These are phyloP conservation scores for Rallus limicola DNA, from an alignment of 2,113 vertebrate species.

Conservation along the genomic window DNA sequence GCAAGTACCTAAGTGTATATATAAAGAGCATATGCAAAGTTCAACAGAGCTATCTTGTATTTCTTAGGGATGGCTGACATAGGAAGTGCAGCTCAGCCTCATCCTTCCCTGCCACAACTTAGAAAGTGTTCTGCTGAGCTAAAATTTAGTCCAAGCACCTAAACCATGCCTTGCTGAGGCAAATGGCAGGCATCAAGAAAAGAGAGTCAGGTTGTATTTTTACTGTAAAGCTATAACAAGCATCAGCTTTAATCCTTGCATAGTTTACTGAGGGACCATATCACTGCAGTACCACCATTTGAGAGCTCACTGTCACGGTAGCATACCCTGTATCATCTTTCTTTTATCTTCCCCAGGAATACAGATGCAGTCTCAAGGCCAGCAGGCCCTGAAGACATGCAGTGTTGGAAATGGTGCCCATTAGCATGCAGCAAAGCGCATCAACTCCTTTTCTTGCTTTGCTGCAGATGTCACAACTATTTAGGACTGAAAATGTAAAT, in stretches of 20 bases:
- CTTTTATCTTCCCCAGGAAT: not conserved
- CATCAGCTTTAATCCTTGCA: not conserved
- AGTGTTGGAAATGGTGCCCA: constrained; percentile 14
- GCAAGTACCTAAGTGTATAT: not conserved
- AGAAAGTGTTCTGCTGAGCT: not conserved
- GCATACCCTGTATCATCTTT: not conserved
- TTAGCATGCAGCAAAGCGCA: constrained; percentile 25
- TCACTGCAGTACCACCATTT: not conserved
- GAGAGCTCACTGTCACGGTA: not conserved
- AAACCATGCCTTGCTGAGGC: not conserved
- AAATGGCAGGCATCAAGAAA: not conserved
- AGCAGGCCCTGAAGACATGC: constrained; percentile 8
- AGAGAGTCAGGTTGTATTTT: not conserved
- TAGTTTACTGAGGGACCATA: not conserved
- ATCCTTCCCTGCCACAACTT: not conserved
- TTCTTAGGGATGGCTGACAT: not conserved
- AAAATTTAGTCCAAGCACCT: not conserved
- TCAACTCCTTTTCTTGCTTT: not conserved
- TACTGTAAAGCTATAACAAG: constrained; percentile 4
- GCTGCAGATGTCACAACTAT: constrained; percentile 27
- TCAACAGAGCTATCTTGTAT: not conserved
- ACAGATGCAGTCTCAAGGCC: not conserved
- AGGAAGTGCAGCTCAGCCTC: not conserved
- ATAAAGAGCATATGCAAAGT: rapidly evolving
- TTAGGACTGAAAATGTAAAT: not conserved